These are phyloP conservation scores for Oryzias dopingdopingensis DNA, from an alignment of 2,797 vertebrate species.

Conservation along the genomic window DNA sequence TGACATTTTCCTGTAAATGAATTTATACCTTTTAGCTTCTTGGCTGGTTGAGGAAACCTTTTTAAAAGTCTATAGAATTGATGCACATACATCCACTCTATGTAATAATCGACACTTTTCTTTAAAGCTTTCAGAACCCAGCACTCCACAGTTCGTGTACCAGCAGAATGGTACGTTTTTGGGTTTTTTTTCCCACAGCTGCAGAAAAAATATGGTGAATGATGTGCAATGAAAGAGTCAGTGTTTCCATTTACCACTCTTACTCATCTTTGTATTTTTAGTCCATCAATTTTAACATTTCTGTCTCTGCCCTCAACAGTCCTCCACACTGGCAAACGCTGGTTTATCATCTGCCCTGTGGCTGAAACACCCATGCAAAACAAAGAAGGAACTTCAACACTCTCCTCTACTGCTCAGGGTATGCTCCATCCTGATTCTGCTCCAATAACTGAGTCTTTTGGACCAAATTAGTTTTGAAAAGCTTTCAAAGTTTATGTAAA, in stretches of 20 bases:
- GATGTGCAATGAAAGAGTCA: not conserved
- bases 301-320: constrained; percentile 74
- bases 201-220: not conserved
- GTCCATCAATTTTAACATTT: not conserved
- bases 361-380: constrained; percentile 82
- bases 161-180: constrained; percentile 89
- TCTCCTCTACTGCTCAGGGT: constrained; percentile 68
- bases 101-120: constrained; percentile 10
- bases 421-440: constrained; percentile 30
- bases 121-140: constrained; percentile 74
- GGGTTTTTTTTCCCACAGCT: not conserved
- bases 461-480: constrained; percentile 4
- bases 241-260: no score
- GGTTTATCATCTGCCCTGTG: constrained; percentile 98
- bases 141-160: constrained; percentile 84
- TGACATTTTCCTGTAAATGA: constrained; percentile 36
- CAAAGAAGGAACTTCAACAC: constrained; percentile 73
- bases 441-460: no score
- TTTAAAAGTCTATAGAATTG: constrained; percentile 1
- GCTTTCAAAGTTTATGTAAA: constrained; percentile 3
- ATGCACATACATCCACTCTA: not conserved
- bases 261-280: no score
- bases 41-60: constrained; percentile 17
- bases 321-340: constrained; percentile 94
- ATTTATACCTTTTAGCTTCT: constrained; percentile 35